Evolutionary conservation across 2,113 vertebrate genomes (phyloP), one percentile per base, ranked within the genome.

Genomic region (Oncorhynchus mykiss): DNA sequence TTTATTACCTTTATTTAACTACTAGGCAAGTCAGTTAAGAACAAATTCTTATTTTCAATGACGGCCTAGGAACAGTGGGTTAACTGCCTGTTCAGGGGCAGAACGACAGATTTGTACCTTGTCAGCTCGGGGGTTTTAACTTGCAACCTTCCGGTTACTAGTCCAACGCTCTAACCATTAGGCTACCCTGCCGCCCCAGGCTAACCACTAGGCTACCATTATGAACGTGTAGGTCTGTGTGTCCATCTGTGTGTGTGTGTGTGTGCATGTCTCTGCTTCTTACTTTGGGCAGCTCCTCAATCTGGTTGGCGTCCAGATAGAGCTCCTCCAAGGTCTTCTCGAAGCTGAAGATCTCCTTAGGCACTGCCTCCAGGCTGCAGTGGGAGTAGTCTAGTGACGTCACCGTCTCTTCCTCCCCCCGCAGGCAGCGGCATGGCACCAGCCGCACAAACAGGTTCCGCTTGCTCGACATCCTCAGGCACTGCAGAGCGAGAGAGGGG

Each of bases 251-350:
- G 60, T 71, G 68, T 66, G 66, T 66, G 66, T 45, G 39, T 45
- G 39, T 2, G 9, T 2, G 39, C 2, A 2, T 11, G 39, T 51
- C 12, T 22, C 25, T 11, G 39, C 39, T 51, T 6, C 88, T 78
- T 94, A 99, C 98, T 96, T 99, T 99, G 79, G 98, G 98, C 93
- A 99, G 95, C 84, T 99, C 98, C 92, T 99, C 96, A 78, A 99
- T 99, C 93, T 99, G 98, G 95, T 99, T 99, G 93, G 98, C 97
- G 91, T 99, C 98, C 89, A 99, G 95, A 93, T 96, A 99, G 82
- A 99, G 97, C 78, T 99, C 98, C 93, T 98, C 97, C 90, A 99
- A 93, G 76, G 96, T 99, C 94, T 99, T 99, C 91, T 99, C 97
- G 80, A 96, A 99, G 92, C 94, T 93, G 84, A 99, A 99, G 91